Evolutionary conservation across 2,888 invertebrate species (phyloP), one percentile per base, ranked within the genome.

Genomic region (Standfussiana lucernea): DNA sequence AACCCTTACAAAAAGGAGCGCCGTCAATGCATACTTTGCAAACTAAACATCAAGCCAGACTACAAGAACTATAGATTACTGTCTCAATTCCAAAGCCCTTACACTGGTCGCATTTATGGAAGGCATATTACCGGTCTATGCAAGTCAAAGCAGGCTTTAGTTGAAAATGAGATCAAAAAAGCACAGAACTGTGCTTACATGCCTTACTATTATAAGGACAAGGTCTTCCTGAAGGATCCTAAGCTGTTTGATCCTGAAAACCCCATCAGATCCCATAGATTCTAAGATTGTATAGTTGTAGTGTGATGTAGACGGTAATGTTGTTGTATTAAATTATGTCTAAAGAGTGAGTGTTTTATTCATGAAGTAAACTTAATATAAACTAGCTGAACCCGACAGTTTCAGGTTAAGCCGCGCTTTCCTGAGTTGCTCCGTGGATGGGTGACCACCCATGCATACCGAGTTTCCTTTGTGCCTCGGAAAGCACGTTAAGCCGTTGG

Each of bases 21-120:
- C 79, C 96, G 95, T 37, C 94, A 97, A 84, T 99, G 99, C 92
- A 97, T 99, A 86, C 95, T 99, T 18, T 99, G 99, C 93, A 97
- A 98, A 94, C 93, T 98, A 80, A 97, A 98, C 50, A 98, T 99
- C n/a, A 97, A 97, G 1, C 98, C 99, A 0, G 97, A 99, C 93
- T 99, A 99, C 92, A 99, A 99, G 95, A 99, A 99, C 95, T 97
- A 98, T 0, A 97, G 98, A 88, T 94, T 99, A 7, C 95, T 99
- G 10, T 99, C 99, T 0, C 99, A 99, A 93, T 99, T 99, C 94
- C 98, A 99, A 91, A 99, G 99, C 50, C 98, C 99, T 0, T 99
- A 98, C 92, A 99, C 99, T 0, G 99, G 99, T 1, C 97, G 98
- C 85, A 97, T 99, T 82, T 99, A 99, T 93, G 99, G 98, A 0